phyloP scores from a whole-genome alignment of 2,113 vertebrate species.

The Rhinolophus ferrumequinum region DNA sequence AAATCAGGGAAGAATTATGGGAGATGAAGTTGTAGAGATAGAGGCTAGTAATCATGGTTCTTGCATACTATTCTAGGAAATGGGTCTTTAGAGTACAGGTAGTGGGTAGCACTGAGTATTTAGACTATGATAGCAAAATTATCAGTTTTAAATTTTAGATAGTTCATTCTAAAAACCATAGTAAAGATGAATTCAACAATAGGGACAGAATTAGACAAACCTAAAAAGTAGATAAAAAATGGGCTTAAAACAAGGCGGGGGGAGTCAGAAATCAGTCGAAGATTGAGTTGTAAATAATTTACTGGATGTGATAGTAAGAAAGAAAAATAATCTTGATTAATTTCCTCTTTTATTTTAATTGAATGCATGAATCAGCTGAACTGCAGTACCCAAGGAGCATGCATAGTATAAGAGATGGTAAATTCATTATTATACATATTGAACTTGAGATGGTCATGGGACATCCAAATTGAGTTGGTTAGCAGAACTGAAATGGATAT shows the following conservation, averaged over 20 bases:
- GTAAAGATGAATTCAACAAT: background rate
- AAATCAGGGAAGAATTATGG: background rate
- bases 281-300: conserved; percentile 14
- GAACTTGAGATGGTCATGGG: background rate
- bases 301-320: background rate
- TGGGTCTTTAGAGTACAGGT: background rate
- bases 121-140: background rate
- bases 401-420: background rate
- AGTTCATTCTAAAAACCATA: background rate
- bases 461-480: background rate
- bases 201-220: background rate
- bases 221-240: background rate
- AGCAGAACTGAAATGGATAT: background rate
- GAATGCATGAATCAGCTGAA: background rate
- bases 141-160: background rate
- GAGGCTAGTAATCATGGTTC: background rate
- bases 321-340: background rate
- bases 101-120: background rate
- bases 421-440: background rate
- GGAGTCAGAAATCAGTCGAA: background rate
- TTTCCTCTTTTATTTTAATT: background rate
- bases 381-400: background rate
- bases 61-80: background rate
- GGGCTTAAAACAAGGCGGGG: background rate
- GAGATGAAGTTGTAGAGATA: background rate